Conservation (phyloP, 2,888 invertebrate genomes). For the Stenichneumon culpator region DNA sequence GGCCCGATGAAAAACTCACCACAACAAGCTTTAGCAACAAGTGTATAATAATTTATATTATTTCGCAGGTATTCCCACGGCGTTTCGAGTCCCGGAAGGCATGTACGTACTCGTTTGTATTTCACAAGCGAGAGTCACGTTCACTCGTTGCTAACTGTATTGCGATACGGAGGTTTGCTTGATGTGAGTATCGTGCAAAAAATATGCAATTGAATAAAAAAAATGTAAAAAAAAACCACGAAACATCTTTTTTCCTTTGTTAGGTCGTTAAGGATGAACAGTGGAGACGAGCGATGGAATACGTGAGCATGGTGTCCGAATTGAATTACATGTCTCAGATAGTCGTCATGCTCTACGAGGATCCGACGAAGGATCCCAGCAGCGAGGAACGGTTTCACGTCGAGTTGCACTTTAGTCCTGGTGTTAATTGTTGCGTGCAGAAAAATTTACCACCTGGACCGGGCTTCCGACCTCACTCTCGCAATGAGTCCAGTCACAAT, state of each 20-base stretch:
- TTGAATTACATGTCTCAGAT: constrained; percentile 99
- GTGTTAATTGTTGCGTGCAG: constrained; percentile 98
- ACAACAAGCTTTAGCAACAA: not conserved
- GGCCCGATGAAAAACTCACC: not conserved
- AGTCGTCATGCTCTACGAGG: constrained; percentile 99
- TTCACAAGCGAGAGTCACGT: constrained; percentile 99
- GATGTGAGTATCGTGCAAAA: constrained; percentile 88
- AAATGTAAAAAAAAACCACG: constrained; percentile 13
- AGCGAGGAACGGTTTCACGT: constrained; percentile 98
- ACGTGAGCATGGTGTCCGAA: constrained; percentile 98
- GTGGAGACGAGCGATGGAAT: constrained; percentile 99
- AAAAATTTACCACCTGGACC: constrained; percentile 97
- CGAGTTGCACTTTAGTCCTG: constrained; percentile 99
- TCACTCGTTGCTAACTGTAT: constrained; percentile 97
- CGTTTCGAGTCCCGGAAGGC: constrained; percentile 98
- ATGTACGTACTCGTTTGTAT: constrained; percentile 99
- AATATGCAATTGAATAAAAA: not conserved
- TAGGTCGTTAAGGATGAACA: constrained; percentile 96
- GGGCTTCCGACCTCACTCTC: constrained; percentile 96
- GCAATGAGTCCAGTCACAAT: constrained; percentile 89
- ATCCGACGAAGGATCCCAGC: constrained; percentile 97
- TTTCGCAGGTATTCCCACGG: constrained; percentile 95
- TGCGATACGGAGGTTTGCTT: constrained; percentile 96
- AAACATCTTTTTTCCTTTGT: constrained; percentile 11
- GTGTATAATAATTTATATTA: not conserved